Base-by-base conservation (phyloP, 2,797 vertebrate genomes). In the Cossypha niveicapilla region DNA sequence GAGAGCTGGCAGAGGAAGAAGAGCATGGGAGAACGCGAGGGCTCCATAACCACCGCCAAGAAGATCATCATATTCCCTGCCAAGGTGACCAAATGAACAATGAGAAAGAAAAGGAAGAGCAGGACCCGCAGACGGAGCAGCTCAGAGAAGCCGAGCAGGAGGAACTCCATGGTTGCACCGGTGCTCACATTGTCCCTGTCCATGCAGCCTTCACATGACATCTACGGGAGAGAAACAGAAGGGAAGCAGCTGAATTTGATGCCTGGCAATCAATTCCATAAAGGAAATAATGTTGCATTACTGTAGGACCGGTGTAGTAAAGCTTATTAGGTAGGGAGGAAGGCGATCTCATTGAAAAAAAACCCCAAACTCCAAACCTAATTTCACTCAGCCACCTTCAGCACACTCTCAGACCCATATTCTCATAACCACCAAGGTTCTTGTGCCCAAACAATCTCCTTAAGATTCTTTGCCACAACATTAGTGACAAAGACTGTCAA, bases 1-100 rank as follows among this genome's bases (percentile, higher is more conserved):
- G 98, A 98, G 58, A 98, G 96, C 34, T 98, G 98, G 48, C 96
- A 95, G 63, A 98, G 95, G 92, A 98, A 98, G 32, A 98, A 95
- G 22, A 98, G 92, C 98, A 98, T 97, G 35, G 98, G 98, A 1
- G 96, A 77, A 21, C 73, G 90, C 19, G 71, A 96, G 39, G 96
- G 79, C 53, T 94, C 95, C 4, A 39, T 93, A 39, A 93, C 18
- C 62, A 98, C 97, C 0, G 97, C 96, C 58, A 91, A 7, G 13
- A 98, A 90, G 67, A 98, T 96, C 79, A 98, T 89, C 44, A 62
- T 25, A 11, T 98, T 98, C 30, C 95, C 97, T 30, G 90, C 63
- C 72, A 98, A 4, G 0, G 97, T 98, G 77, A 70, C 74, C 88
- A 98, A 50, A 77, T 98, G 97, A 42, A 96, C 48, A 3, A 70